Evolutionary conservation across 2,888 invertebrate genomes (phyloP).

Genomic region (Epicampocera succincta): DNA sequence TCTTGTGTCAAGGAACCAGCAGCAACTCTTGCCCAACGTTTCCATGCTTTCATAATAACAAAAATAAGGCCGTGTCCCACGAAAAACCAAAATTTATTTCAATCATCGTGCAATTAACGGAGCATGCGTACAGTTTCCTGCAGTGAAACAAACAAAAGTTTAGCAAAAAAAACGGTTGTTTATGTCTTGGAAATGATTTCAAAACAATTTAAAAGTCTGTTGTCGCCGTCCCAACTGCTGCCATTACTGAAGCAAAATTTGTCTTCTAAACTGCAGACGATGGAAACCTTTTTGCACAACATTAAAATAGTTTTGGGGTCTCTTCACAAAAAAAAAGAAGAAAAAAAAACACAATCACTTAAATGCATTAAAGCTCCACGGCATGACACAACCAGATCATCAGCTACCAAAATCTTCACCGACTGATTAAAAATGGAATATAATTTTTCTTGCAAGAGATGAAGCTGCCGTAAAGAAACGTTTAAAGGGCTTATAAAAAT

Average conservation of each 20-base stretch:
- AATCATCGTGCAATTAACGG: slow-evolving; percentile 54
- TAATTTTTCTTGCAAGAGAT: slow-evolving; percentile 17
- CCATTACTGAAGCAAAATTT: slow-evolving; percentile 7
- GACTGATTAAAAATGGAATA: slow-evolving; percentile 65
- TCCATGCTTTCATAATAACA: too few relatives aligned
- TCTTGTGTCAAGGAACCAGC: too few relatives aligned
- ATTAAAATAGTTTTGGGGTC: slow-evolving; percentile 46
- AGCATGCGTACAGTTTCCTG: slow-evolving; percentile 61
- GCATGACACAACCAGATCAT: slow-evolving; percentile 61
- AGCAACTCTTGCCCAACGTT: too few relatives aligned
- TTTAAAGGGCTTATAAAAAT: slow-evolving; percentile 32
- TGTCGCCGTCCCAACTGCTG: not conserved
- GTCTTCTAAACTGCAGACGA: slow-evolving; percentile 6
- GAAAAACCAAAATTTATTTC: too few relatives aligned
- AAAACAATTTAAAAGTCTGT: slow-evolving; percentile 42
- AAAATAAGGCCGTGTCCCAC: too few relatives aligned
- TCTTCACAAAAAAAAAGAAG: too few relatives aligned
- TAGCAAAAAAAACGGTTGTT: slow-evolving; percentile 10
- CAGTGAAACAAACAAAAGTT: slow-evolving; percentile 48
- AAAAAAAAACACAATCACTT: slow-evolving; percentile 56
- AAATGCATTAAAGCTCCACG: slow-evolving; percentile 50
- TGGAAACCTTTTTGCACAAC: slow-evolving; percentile 31
- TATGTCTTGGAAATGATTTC: slow-evolving; percentile 41
- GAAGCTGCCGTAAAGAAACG: not conserved
- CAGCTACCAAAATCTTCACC: slow-evolving; percentile 60